Base-by-base conservation (phyloP, 23 tunicate genomes). In the Styela clava region DNA sequence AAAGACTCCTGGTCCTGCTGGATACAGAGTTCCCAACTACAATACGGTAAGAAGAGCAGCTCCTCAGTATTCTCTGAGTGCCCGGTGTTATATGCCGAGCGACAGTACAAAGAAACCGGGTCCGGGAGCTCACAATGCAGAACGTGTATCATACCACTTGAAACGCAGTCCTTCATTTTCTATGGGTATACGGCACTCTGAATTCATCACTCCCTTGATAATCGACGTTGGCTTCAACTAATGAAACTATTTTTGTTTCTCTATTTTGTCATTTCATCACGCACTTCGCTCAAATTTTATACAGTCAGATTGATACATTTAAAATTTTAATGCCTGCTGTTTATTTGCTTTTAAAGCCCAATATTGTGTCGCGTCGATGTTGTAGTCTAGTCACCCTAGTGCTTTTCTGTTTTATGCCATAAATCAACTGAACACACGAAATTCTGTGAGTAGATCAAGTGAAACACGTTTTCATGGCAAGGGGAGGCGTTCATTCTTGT, bases 61-160 rank as follows among this genome's bases (percentile, higher is more conserved):
- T 44, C 97, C 97, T 9, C 87, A 44, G 35, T 91, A 86, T 76
- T 91, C 97, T 24, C 86, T 91, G 91, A 78, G 82, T n/a, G 97
- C 91, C 35, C 83, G 97, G 65, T 86, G 86, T 56, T 84, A 81
- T 24, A 86, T 91, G 97, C 97, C 97, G 16, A 90, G 97, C 9
- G 97, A 91, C 78, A 86, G 77, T 69, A 91, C 97, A 9, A 78
- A 90, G 62, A 91, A 91, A 34, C 97, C 97, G 30, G 97, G 97
- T 16, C 97, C 97, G 1, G 97, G 97, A 18, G 97, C 97, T 2
- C 97, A 91, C 85, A 86, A 84, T n/a, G 91, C 97, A 16, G 97
- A 91, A 61, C 83, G 79, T 67, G 97, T 91, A 35, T 86, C 83
- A 83, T 78, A 77, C 61, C 83, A 86, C 82, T 86, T 86, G 69